A percentile compares a stretch with the other conserved stretches of the same genome.
Evolutionary conservation across 2,888 invertebrate genomes (phyloP).

Genomic region (Spisula solida): DNA sequence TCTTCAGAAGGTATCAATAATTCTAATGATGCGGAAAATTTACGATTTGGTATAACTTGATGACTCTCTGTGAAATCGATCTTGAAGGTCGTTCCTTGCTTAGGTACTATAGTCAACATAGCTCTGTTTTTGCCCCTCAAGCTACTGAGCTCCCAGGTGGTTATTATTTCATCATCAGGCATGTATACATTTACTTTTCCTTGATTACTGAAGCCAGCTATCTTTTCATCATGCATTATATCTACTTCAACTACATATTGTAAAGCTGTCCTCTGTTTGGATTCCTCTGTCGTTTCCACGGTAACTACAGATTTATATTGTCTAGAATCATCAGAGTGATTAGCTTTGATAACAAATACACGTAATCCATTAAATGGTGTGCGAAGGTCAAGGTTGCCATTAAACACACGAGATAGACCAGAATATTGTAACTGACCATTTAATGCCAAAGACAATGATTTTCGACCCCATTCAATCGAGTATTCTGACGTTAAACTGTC

Average conservation of each 20-base stretch:
- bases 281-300: slow-evolving; percentile 37
- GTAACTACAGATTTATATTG: slow-evolving; percentile 50
- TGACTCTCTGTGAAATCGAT: slow-evolving; percentile 56
- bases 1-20: slow-evolving; percentile 71
- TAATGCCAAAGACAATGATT: slow-evolving; percentile 54
- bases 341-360: slow-evolving; percentile 47
- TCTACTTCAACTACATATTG: slow-evolving; percentile 54
- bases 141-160: slow-evolving; percentile 57
- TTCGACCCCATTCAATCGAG: slow-evolving; percentile 62
- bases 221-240: slow-evolving; percentile 48
- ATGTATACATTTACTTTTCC: slow-evolving; percentile 55
- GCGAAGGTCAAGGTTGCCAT: slow-evolving; percentile 56
- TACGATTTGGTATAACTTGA: slow-evolving; percentile 45
- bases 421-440: slow-evolving; percentile 31
- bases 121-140: slow-evolving; percentile 35
- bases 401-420: slow-evolving; percentile 36
- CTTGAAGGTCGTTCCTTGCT: slow-evolving; percentile 62
- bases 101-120: slow-evolving; percentile 55
- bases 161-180: slow-evolving; percentile 60
- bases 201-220: slow-evolving; percentile 42
- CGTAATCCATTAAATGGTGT: slow-evolving; percentile 67
- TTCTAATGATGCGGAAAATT: slow-evolving; percentile 63
- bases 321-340: slow-evolving; percentile 52
- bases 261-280: slow-evolving; percentile 32
- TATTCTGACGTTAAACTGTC: slow-evolving; percentile 48